Evolutionary conservation across 2,113 vertebrate species (phyloP).

Genomic region (Oncorhynchus keta): DNA sequence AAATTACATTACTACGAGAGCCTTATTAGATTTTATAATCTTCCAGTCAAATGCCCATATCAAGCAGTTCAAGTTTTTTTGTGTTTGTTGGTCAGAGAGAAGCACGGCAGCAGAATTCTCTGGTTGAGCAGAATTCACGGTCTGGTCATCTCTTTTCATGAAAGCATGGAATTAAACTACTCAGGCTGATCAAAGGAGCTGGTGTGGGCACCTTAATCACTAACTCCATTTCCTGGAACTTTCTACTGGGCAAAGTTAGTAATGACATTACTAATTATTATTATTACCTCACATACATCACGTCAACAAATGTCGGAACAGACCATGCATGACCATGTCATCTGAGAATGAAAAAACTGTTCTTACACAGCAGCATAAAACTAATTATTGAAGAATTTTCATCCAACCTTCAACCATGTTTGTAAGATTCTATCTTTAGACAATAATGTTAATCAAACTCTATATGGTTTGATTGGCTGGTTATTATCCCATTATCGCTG

Average conservation of each 20-base stretch:
- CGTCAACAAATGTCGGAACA: too few species aligned
- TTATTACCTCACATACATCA: conserved; percentile 3
- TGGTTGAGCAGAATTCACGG: not conserved
- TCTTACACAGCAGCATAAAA: too few species aligned
- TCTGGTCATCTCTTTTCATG: conserved; percentile 9
- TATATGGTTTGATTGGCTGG: too few species aligned
- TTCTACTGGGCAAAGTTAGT: not conserved
- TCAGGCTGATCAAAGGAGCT: conserved; percentile 36
- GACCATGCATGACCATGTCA: too few species aligned
- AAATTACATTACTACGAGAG: not conserved
- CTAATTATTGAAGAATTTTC: too few species aligned
- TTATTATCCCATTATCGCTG: too few species aligned
- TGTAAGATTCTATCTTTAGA: too few species aligned
- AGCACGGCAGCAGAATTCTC: not conserved
- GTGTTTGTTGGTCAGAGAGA: not conserved
- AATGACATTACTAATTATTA: not conserved
- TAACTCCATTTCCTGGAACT: not conserved
- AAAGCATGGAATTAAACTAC: conserved; percentile 25
- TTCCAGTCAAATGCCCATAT: not conserved
- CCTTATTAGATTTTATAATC: not conserved
- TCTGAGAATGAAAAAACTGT: too few species aligned
- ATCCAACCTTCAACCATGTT: too few species aligned
- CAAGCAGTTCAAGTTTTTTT: not conserved
- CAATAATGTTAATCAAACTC: too few species aligned
- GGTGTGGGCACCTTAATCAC: conserved; percentile 2